Evolutionary conservation across 2,888 invertebrate species (phyloP).

Genomic region (Drosophila bunnanda): DNA sequence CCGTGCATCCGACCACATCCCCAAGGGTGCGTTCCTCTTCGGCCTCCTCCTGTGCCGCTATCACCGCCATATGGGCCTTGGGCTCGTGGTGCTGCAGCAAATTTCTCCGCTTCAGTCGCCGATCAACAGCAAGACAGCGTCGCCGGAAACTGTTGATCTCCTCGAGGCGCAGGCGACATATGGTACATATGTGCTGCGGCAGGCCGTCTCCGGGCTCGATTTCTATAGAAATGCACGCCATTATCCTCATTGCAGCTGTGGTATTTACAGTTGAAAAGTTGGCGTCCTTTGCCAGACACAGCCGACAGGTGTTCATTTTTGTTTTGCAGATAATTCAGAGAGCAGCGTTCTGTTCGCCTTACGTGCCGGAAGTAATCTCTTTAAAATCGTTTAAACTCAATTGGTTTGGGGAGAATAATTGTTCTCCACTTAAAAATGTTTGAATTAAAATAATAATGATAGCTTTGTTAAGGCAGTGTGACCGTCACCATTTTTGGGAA

Average conservation of each 20-base stretch:
- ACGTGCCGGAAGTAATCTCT: background rate
- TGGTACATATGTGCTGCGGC: slow-evolving; percentile 56
- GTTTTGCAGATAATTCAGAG: background rate
- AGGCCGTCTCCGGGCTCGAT: slow-evolving; percentile 54
- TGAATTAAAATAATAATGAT: background rate
- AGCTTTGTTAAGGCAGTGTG: background rate
- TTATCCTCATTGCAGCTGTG: slow-evolving; percentile 31
- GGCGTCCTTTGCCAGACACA: slow-evolving; percentile 58
- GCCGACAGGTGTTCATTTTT: slow-evolving; percentile 57
- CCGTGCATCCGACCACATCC: slow-evolving; percentile 47
- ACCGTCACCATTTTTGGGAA: background rate
- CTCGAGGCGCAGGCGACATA: slow-evolving; percentile 62
- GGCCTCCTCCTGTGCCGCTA: slow-evolving; percentile 6
- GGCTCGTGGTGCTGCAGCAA: background rate
- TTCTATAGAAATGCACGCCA: slow-evolving; percentile 61
- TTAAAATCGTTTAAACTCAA: background rate
- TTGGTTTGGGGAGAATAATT: no score
- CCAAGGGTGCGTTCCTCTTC: slow-evolving; percentile 37
- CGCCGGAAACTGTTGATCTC: slow-evolving; percentile 63
- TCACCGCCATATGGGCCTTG: background rate
- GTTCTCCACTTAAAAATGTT: background rate
- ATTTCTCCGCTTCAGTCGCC: slow-evolving; percentile 36
- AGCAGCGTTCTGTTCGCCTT: no score
- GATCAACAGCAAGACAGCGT: slow-evolving; percentile 65
- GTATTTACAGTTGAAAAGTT: slow-evolving; percentile 40